Evolutionary conservation across 2,113 vertebrate species (phyloP), one percentile per base, ranked within the genome.

Genomic region (Phoxinus phoxinus): DNA sequence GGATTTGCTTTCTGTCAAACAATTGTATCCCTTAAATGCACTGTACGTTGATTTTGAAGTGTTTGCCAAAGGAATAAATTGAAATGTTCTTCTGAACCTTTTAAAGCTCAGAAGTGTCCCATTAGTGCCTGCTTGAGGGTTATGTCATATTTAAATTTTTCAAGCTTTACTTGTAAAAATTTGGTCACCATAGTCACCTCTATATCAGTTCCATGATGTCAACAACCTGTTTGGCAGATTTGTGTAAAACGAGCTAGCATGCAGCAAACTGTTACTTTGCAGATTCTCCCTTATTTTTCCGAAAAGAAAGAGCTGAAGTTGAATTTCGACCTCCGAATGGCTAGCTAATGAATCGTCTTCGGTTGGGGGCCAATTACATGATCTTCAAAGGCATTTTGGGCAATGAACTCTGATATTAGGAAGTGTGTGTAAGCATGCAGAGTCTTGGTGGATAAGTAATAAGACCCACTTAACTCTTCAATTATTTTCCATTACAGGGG

Each of bases 281-380:
- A 48, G 15, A 51, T 80, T 37, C 30, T 30, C 3, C 6, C 3
- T 76, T 35, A n/a, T 27, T 59, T 74, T 35, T 51, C 61, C 2
- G n/a, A 19, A 51, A 46, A 58, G 41, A 95, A 95, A 94, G 94
- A 96, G 94, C 94, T 95, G 91, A 95, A 94, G 94, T 92, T 93
- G 93, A 94, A 95, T 94, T 95, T 93, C 90, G 91, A 94, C 94
- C 61, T 95, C 94, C 92, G 94, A 95, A 95, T 95, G 94, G 95
- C 95, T 93, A 94, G 95, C 95, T 96, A 97, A 96, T 96, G 95
- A 96, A 95, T 95, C 96, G 95, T 95, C 93, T 95, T 95, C 95
- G 92, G 95, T 95, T 92, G 95, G 95, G 95, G 95, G 95, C 94
- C 95, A 95, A 95, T 96, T 96, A 95, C 95, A 96, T 96, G 95